Evolutionary conservation across 2,797 vertebrate genomes (phyloP).

Genomic region (Ataeniobius toweri): DNA sequence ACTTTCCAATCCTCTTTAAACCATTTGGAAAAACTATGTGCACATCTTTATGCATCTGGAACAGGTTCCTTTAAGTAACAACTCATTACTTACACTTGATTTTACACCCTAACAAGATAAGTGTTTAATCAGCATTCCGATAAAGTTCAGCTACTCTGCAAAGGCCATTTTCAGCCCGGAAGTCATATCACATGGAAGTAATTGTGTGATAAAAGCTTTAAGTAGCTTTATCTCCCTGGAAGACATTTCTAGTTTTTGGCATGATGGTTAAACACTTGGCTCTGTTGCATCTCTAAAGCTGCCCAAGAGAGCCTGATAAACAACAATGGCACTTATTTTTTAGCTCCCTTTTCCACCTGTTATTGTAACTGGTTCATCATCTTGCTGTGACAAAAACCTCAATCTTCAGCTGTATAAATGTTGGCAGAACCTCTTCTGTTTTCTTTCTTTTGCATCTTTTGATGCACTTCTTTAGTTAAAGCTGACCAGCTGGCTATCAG

Average conservation of each 20-base stretch:
- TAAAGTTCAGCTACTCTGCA: constrained; percentile 20
- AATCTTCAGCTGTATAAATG: constrained; percentile 50
- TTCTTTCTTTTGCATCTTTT: constrained; percentile 31
- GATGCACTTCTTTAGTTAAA: constrained; percentile 41
- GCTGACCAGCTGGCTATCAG: constrained; percentile 71
- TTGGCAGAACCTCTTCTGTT: constrained; percentile 37
- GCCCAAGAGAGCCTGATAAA: constrained; percentile 30
- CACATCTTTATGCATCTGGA: constrained; percentile 10
- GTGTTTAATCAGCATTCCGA: constrained; percentile 37
- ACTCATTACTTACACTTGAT: constrained; percentile 34
- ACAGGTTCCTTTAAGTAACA: constrained; percentile 7
- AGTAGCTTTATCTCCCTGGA: constrained; percentile 36
- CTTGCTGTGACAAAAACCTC: constrained; percentile 53
- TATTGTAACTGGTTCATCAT: constrained; percentile 32
- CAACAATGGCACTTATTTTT: constrained; percentile 47
- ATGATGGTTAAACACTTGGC: constrained; percentile 24
- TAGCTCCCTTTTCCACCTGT: constrained; percentile 28
- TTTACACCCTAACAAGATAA: constrained; percentile 40
- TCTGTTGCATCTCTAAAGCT: constrained; percentile 30
- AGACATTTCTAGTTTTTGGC: constrained; percentile 28
- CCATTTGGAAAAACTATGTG: background rate
- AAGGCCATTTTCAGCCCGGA: constrained; percentile 33
- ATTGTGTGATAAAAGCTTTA: constrained; percentile 41
- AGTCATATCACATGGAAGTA: constrained; percentile 28
- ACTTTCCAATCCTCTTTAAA: background rate